Conservation (phyloP, 2,888 invertebrate species). For the Agrochola macilenta region DNA sequence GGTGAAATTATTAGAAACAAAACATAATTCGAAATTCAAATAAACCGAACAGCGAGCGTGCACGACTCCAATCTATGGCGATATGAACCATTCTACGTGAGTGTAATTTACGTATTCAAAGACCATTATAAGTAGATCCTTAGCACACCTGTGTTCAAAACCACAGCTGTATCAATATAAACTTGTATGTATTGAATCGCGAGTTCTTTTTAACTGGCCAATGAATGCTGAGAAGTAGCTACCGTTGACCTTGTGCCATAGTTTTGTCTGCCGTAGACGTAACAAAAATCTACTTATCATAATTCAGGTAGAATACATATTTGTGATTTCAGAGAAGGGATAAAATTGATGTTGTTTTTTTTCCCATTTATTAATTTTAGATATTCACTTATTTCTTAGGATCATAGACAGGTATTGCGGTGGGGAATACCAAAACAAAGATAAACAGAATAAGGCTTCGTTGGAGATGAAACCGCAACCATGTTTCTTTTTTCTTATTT, state of each 20-base stretch:
- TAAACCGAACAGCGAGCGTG: conserved; percentile 73
- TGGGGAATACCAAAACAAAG: conserved; percentile 21
- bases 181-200: conserved; percentile 47
- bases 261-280: conserved; percentile 63
- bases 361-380: background rate
- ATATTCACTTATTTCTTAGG: background rate
- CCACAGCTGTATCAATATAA: conserved; percentile 62
- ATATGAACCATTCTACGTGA: conserved; percentile 77
- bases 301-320: conserved; percentile 13
- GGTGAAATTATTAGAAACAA: conserved; percentile 59
- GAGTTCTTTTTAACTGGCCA: conserved; percentile 63
- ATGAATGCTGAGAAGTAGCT: conserved; percentile 59
- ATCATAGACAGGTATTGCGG: background rate
- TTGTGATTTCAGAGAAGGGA: conserved; percentile 13
- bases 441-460: background rate
- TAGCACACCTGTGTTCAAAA: conserved; percentile 58
- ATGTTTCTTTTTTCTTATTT: conserved; percentile 9
- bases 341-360: background rate
- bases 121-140: conserved; percentile 75
- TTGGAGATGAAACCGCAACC: conserved; percentile 13
- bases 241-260: conserved; percentile 62
- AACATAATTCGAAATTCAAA: conserved; percentile 65
- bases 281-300: conserved; percentile 44
- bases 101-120: conserved; percentile 79
- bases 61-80: conserved; percentile 82